Conservation (phyloP, 2,113 vertebrate genomes). For the Eulemur rufifrons region DNA sequence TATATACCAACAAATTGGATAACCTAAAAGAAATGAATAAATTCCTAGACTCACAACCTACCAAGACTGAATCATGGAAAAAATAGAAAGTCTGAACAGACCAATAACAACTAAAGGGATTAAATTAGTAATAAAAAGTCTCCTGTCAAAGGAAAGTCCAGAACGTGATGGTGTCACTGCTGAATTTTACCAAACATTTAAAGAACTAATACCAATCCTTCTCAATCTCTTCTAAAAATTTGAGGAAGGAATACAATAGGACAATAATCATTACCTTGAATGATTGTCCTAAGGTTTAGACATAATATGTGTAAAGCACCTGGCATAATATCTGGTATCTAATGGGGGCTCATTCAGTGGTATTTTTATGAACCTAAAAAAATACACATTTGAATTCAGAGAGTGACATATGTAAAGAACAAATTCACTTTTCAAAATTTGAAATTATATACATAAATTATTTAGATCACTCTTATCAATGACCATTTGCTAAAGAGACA, state of each 20-base stretch:
- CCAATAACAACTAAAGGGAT: background rate
- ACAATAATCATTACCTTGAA: background rate
- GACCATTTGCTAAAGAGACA: background rate
- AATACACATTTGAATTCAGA: background rate
- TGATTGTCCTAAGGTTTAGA: background rate
- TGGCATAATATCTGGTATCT: background rate
- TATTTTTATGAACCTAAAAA: background rate
- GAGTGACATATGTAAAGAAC: background rate
- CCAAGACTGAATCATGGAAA: background rate
- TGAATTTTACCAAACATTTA: background rate
- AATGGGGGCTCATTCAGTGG: background rate
- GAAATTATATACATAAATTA: constrained; percentile 3
- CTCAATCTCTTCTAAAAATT: background rate
- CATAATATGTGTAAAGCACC: background rate
- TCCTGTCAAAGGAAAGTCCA: background rate
- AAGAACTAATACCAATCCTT: background rate
- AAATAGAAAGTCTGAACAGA: background rate
- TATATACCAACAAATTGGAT: background rate
- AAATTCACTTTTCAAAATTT: constrained; percentile 17
- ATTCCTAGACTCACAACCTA: background rate
- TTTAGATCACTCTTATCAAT: background rate
- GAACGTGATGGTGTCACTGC: background rate
- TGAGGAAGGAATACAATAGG: background rate
- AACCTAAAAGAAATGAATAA: background rate
- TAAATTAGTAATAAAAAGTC: background rate